These are phyloP conservation scores for Lepetodrilus schrolli DNA, from an alignment of 2,888 invertebrate genomes.

Conservation along the genomic window DNA sequence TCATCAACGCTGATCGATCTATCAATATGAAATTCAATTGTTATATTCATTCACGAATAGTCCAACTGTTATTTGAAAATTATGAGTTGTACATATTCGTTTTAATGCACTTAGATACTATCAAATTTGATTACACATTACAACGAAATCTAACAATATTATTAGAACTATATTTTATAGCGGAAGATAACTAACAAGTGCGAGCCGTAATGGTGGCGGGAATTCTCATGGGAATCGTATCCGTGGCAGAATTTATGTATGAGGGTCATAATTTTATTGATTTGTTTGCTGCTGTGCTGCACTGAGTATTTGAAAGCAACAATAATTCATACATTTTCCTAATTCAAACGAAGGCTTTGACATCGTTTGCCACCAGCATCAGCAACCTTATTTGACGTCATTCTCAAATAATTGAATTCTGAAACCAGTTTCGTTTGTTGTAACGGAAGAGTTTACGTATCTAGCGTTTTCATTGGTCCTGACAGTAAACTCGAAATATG, in stretches of 20 bases:
- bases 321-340: constrained; percentile 4
- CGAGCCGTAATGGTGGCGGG: constrained; percentile 23
- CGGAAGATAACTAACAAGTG: constrained; percentile 11
- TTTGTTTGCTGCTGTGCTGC: background rate
- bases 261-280: constrained; percentile 5
- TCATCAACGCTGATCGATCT: constrained; percentile 28
- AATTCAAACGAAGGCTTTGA: constrained; percentile 5
- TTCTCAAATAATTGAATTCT: constrained; percentile 6
- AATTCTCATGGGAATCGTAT: constrained; percentile 12
- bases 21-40: constrained; percentile 2
- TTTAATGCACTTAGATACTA: no score
- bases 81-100: no score
- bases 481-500: no score
- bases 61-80: no score
- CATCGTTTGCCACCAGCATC: background rate
- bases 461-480: no score
- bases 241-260: constrained; percentile 9
- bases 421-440: background rate
- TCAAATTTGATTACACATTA: no score
- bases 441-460: background rate
- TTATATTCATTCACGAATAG: no score
- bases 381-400: constrained; percentile 1
- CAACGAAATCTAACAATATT: no score
- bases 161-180: constrained; percentile 2
- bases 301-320: background rate